phyloP scores from a whole-genome alignment of 1,140 invertebrate genomes.

The Drosophila jambulina region DNA sequence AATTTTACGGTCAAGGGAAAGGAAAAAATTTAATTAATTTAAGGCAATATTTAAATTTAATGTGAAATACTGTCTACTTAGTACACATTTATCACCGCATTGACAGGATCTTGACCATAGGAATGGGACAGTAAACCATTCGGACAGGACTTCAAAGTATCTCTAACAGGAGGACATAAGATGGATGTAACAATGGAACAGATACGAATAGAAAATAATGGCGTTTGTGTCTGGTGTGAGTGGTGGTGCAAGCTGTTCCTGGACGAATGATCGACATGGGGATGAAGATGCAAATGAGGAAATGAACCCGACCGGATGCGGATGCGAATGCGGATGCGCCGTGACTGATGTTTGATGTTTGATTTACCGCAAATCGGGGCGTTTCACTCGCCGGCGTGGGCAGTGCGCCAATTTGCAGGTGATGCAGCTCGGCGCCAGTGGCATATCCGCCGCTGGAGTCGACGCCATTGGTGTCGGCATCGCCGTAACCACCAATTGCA shows the following conservation, averaged over 20 bases:
- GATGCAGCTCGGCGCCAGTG: constrained; percentile 70
- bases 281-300: constrained; percentile 1
- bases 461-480: constrained; percentile 54
- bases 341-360: constrained; percentile 69
- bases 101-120: neutral
- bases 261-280: neutral
- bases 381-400: constrained; percentile 85
- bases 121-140: neutral
- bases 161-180: neutral
- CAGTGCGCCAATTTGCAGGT: constrained; percentile 84
- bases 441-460: constrained; percentile 54
- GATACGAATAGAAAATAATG: constrained; percentile 27
- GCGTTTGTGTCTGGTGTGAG: constrained; percentile 26
- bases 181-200: constrained; percentile 22
- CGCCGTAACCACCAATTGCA: constrained; percentile 48
- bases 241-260: constrained; percentile 27
- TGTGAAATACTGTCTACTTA: neutral
- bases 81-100: neutral
- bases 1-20: too few species aligned
- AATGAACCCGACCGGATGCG: constrained; percentile 7
- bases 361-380: constrained; percentile 85
- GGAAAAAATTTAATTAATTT: too few species aligned
- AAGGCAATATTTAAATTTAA: too few species aligned
- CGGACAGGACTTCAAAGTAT: constrained; percentile 4
- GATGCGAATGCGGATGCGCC: constrained; percentile 32